These are phyloP conservation scores for Heterochromis multidens DNA, from an alignment of 2,113 vertebrate genomes.

Conservation along the genomic window DNA sequence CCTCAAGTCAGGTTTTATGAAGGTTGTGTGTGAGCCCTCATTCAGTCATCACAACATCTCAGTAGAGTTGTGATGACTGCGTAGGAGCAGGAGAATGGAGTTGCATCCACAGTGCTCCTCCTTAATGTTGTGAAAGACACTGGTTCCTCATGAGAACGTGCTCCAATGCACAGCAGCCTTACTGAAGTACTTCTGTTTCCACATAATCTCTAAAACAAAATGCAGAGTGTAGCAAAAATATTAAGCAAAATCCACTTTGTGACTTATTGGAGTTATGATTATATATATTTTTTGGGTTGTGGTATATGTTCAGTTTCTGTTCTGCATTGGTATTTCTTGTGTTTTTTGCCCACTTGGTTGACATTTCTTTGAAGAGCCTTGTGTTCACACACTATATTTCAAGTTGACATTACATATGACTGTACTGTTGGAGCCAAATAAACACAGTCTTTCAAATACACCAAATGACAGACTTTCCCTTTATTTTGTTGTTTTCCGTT, in stretches of 20 bases:
- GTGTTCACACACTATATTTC: conserved; percentile 52
- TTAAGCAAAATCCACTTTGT: neutral
- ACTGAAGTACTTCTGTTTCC: neutral
- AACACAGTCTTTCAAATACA: conserved; percentile 69
- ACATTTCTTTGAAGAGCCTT: conserved; percentile 53
- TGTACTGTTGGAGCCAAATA: conserved; percentile 78
- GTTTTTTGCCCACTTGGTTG: conserved; percentile 46
- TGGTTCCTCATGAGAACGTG: neutral
- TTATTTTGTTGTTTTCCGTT: neutral
- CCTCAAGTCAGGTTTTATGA: neutral
- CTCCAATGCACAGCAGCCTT: neutral
- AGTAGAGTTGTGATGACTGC: neutral
- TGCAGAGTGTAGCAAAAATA: neutral
- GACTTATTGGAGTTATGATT: neutral
- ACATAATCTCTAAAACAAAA: neutral
- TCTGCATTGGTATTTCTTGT: conserved; percentile 30
- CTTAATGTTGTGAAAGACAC: neutral
- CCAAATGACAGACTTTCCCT: neutral
- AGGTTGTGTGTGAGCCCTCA: no score
- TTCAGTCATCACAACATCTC: neutral
- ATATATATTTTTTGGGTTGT: neutral
- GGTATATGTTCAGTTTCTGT: conserved; percentile 10
- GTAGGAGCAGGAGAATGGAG: neutral
- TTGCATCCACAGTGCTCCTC: neutral
- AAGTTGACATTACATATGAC: conserved; percentile 64